phyloP scores from a whole-genome alignment of 2,797 vertebrate species.

The Myotis daubentonii region DNA sequence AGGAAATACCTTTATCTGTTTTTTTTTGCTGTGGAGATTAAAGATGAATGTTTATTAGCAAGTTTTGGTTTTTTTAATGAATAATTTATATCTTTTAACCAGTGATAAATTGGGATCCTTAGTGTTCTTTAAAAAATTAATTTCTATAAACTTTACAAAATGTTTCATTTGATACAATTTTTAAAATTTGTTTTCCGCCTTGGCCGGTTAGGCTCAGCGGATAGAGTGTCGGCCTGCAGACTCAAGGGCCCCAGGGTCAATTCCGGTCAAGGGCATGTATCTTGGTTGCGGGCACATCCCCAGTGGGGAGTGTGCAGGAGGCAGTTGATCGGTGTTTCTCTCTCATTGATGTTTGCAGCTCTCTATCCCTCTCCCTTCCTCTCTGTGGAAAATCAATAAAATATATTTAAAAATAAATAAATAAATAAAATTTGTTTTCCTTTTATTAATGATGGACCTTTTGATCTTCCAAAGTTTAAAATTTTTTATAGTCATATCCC shows the following conservation, averaged over 20 bases:
- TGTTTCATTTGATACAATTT: slow-evolving; percentile 22
- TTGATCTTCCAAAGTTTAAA: not conserved
- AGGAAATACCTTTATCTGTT: not conserved
- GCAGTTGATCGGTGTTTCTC: too few relatives aligned
- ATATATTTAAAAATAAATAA: too few relatives aligned
- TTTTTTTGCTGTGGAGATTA: not conserved
- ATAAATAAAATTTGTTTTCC: not conserved
- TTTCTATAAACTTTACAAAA: not conserved
- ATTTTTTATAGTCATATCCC: not conserved
- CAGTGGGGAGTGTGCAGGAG: too few relatives aligned
- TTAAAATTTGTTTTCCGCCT: not conserved
- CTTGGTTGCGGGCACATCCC: too few relatives aligned
- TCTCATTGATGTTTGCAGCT: too few relatives aligned
- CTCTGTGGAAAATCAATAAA: too few relatives aligned
- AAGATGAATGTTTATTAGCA: not conserved
- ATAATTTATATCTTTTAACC: not conserved
- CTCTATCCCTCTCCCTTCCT: too few relatives aligned
- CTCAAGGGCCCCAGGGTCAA: too few relatives aligned
- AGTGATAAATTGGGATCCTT: not conserved
- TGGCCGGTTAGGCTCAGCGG: too few relatives aligned
- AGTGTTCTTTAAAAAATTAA: slow-evolving; percentile 22
- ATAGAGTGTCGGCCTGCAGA: too few relatives aligned
- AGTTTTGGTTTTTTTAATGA: slow-evolving; percentile 31
- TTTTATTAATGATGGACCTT: not conserved
- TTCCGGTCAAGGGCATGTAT: too few relatives aligned